Evolutionary conservation across 1,140 invertebrate genomes (phyloP), one percentile per base, ranked within the genome.

Genomic region (Ridgeia piscesae): DNA sequence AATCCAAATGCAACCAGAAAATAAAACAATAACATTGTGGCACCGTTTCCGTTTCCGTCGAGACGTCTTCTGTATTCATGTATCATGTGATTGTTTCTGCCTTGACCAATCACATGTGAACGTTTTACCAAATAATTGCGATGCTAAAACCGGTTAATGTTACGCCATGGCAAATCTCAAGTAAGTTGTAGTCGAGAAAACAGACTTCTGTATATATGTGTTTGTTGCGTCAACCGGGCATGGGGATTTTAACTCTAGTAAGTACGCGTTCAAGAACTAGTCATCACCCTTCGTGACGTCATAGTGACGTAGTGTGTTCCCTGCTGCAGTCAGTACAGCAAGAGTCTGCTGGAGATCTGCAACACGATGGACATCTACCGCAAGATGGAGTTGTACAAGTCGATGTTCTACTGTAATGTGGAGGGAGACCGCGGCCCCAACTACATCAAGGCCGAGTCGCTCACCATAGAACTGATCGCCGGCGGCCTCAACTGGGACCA

Each of bases 401-500:
- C 94, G 17, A 95, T 96, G 94, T 96, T 96, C 92, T 95, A 95
- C 92, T 94, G 94, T 89, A 96, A 96, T 92, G 93, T 94, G 0
- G 91, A 93, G 4, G 93, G 94, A 0, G 94, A 94, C 90, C 91
- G 94, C 27, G 94, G 95, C 91, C 92, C 93, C 17, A 96, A 96
- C 93, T 95, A 93, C 92, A 95, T 96, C 91, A 95, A 94, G 9
- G 93, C 94, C 1, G 95, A 95, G 88, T 95, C 95, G 1, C 93
- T 96, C 33, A 94, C 94, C 89, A 96, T 96, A 34, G 95, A 96
- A 91, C 93, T 96, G 42, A 96, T 95, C n/a, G 95, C 95, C 31
- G 95, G 95, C 8, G 95, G 95, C n/a, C 93, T 96, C 9, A 96
- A 94, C 93, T 95, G 94, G 94, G 93, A 94, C n/a, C 95, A 96